phyloP scores from a whole-genome alignment of 92 coral and sea anemone species.

The Zoanthus gigantus region DNA sequence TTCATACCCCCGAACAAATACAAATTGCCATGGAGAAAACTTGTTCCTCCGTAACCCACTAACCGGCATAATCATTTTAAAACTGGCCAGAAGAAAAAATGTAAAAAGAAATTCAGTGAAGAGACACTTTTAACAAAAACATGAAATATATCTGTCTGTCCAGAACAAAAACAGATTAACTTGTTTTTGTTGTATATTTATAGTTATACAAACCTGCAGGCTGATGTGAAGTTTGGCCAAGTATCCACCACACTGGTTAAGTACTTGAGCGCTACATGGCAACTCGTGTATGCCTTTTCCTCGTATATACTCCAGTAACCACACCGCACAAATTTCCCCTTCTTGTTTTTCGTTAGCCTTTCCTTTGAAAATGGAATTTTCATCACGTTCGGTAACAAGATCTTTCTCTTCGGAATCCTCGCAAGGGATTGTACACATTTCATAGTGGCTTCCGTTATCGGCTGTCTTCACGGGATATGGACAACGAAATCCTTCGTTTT shows the following conservation, averaged over 20 bases:
- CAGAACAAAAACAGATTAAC: background rate
- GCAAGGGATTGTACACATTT: slow-evolving; percentile 36
- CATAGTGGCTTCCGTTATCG: slow-evolving; percentile 8
- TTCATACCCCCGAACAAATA: no score
- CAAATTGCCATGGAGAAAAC: no score
- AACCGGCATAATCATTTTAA: no score
- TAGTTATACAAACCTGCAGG: background rate
- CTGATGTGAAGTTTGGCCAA: slow-evolving; percentile 33
- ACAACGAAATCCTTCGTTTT: slow-evolving; percentile 27
- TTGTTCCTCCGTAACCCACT: no score
- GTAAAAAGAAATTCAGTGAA: no score
- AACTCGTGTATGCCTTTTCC: slow-evolving; percentile 30
- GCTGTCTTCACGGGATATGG: slow-evolving; percentile 24
- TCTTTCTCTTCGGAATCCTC: background rate
- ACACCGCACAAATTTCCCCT: slow-evolving; percentile 18
- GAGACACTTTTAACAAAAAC: background rate
- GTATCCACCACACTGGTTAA: slow-evolving; percentile 17
- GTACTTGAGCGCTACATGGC: slow-evolving; percentile 6
- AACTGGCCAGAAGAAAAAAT: no score
- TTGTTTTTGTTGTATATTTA: background rate
- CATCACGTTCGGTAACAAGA: background rate
- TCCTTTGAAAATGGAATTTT: slow-evolving; percentile 15
- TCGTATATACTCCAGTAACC: slow-evolving; percentile 22
- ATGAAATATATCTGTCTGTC: background rate
- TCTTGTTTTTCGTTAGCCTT: slow-evolving; percentile 7